Evolutionary conservation across 2,797 vertebrate species (phyloP).

Genomic region (Telmatherina bonti): DNA sequence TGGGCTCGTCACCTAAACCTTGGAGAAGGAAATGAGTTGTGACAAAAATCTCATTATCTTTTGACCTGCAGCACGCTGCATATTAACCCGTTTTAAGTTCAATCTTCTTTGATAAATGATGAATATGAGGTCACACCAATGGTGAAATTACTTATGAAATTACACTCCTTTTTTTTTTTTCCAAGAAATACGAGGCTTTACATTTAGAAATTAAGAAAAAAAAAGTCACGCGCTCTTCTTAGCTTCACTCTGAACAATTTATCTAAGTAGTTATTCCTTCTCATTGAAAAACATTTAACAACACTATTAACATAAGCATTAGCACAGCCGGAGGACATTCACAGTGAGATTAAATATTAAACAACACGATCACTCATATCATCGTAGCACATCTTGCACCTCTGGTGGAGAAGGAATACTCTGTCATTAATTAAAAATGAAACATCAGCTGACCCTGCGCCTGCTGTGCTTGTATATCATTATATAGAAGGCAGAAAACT

Average conservation of each 20-base stretch:
- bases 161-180: not conserved
- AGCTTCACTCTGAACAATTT: not conserved
- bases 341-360: not conserved
- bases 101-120: not conserved
- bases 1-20: slow-evolving; percentile 81
- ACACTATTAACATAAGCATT: not conserved
- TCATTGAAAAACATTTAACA: not conserved
- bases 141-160: not conserved
- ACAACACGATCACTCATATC: slow-evolving; percentile 4
- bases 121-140: slow-evolving; percentile 1
- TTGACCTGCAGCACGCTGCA: not conserved
- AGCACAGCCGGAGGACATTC: not conserved
- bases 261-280: not conserved
- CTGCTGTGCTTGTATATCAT: not conserved
- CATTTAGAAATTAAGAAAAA: not conserved
- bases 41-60: slow-evolving; percentile 1
- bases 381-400: not conserved
- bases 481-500: slow-evolving; percentile 61
- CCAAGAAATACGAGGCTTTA: not conserved
- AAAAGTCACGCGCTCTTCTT: not conserved
- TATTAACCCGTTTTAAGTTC: not conserved
- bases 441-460: slow-evolving; percentile 14
- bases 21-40: not conserved
- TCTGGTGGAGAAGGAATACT: not conserved
- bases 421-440: slow-evolving; percentile 1